Conservation (phyloP, 2,797 vertebrate genomes). For the Chromobotia macracanthus region DNA sequence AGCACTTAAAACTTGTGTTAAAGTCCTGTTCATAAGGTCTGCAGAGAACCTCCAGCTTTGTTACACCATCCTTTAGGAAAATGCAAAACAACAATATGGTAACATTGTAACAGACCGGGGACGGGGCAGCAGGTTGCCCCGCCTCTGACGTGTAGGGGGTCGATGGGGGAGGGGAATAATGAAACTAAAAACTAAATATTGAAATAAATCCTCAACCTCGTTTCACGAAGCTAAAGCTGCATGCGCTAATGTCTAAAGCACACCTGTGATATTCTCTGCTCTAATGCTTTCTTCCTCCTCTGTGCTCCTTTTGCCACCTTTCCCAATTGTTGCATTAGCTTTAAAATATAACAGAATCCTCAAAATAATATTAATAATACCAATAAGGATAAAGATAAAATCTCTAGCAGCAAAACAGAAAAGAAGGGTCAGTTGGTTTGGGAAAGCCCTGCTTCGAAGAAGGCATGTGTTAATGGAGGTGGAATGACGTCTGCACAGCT, state of each 20-base stretch:
- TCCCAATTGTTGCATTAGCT: constrained; percentile 75
- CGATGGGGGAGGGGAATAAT: constrained; percentile 44
- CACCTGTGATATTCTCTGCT: constrained; percentile 23
- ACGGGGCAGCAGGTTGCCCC: constrained; percentile 73
- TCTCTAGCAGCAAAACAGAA: constrained; percentile 95
- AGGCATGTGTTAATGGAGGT: constrained; percentile 85
- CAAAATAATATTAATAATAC: constrained; percentile 55
- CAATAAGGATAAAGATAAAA: constrained; percentile 82
- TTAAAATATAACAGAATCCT: constrained; percentile 79
- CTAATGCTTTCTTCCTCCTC: constrained; percentile 38
- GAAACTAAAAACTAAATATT: constrained; percentile 58
- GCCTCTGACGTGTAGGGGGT: constrained; percentile 57
- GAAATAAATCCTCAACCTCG: constrained; percentile 78
- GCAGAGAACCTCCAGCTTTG: constrained; percentile 72
- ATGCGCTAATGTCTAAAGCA: constrained; percentile 82
- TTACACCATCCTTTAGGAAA: constrained; percentile 79
- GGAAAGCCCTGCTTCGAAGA: constrained; percentile 85
- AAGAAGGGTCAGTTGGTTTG: constrained; percentile 71
- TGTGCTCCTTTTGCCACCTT: constrained; percentile 54
- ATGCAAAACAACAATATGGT: constrained; percentile 74
- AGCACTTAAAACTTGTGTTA: constrained; percentile 89
- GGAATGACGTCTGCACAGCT: constrained; percentile 61
- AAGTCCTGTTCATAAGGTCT: constrained; percentile 78
- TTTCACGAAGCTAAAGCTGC: constrained; percentile 82
- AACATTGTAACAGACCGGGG: constrained; percentile 86